These are phyloP conservation scores for Podocnemis expansa DNA, from an alignment of 2,113 vertebrate genomes.

Conservation along the genomic window DNA sequence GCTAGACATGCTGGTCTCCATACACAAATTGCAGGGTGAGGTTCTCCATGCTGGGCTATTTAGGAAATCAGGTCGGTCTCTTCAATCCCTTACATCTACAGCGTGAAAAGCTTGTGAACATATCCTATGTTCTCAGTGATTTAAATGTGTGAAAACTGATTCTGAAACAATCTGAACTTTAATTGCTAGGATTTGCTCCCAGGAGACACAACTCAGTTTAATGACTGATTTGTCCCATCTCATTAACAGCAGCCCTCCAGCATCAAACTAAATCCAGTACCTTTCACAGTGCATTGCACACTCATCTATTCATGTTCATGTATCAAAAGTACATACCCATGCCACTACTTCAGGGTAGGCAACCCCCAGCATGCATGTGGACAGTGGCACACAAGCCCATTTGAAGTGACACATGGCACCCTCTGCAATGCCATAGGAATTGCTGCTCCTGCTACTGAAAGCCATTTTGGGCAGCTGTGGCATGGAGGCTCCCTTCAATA, in stretches of 20 bases:
- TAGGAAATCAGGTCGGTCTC: neutral
- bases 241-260: neutral
- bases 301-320: neutral
- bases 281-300: neutral
- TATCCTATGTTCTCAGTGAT: neutral
- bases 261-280: neutral
- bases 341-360: too few relatives aligned
- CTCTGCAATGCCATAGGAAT: too few relatives aligned
- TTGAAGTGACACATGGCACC: too few relatives aligned
- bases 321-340: neutral
- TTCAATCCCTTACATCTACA: neutral
- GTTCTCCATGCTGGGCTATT: neutral
- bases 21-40: neutral
- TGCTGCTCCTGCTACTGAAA: too few relatives aligned
- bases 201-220: neutral
- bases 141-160: neutral
- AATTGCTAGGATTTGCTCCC: neutral
- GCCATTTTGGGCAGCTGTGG: too few relatives aligned
- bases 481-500: too few relatives aligned
- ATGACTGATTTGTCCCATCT: neutral
- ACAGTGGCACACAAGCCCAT: too few relatives aligned
- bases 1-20: rapidly evolving
- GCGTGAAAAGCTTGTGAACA: neutral
- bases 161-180: neutral
- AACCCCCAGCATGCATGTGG: too few relatives aligned